A percentile compares a stretch with the other conserved stretches of the same genome.
These are phyloP conservation scores for Catagonus wagneri DNA, from an alignment of 2,113 vertebrate species.

Conservation along the genomic window DNA sequence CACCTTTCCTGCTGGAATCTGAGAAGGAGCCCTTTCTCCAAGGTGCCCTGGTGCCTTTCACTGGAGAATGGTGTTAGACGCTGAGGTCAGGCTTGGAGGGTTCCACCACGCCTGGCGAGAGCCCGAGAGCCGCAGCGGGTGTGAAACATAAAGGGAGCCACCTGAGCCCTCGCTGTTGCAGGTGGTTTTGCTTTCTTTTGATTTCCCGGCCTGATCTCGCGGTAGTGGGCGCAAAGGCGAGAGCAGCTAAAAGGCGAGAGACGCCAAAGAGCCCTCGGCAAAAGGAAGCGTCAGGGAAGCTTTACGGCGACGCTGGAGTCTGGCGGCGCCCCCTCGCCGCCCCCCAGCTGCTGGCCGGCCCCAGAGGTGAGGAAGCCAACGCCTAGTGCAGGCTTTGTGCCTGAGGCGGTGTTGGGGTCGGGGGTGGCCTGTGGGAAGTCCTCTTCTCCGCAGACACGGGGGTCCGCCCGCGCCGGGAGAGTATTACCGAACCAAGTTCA, in stretches of 20 bases:
- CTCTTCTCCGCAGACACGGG: slow-evolving; percentile 68
- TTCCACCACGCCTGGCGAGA: slow-evolving; percentile 54
- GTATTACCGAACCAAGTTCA: neutral
- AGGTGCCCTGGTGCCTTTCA: neutral
- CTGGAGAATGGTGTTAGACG: neutral
- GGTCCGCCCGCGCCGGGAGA: slow-evolving; percentile 40
- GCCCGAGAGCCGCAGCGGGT: slow-evolving; percentile 53
- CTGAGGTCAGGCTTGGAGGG: neutral
- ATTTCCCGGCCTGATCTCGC: slow-evolving; percentile 35
- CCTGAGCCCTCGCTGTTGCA: slow-evolving; percentile 27
- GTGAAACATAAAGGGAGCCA: slow-evolving; percentile 27
- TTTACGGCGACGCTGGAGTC: slow-evolving; percentile 27
- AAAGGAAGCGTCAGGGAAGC: slow-evolving; percentile 41
- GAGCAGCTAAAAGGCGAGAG: slow-evolving; percentile 59
- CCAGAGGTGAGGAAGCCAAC: slow-evolving; percentile 65
- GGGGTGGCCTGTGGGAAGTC: slow-evolving; percentile 66
- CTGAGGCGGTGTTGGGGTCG: neutral
- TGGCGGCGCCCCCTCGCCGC: neutral
- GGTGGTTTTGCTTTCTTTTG: neutral
- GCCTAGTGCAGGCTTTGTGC: slow-evolving; percentile 48
- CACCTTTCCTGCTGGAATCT: neutral
- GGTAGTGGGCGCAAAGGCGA: slow-evolving; percentile 57
- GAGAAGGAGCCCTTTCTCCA: neutral
- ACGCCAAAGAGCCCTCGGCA: neutral
- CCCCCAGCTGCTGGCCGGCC: slow-evolving; percentile 49